These are phyloP conservation scores for Tetranychus piercei DNA, from an alignment of 2,888 invertebrate genomes.

Conservation along the genomic window DNA sequence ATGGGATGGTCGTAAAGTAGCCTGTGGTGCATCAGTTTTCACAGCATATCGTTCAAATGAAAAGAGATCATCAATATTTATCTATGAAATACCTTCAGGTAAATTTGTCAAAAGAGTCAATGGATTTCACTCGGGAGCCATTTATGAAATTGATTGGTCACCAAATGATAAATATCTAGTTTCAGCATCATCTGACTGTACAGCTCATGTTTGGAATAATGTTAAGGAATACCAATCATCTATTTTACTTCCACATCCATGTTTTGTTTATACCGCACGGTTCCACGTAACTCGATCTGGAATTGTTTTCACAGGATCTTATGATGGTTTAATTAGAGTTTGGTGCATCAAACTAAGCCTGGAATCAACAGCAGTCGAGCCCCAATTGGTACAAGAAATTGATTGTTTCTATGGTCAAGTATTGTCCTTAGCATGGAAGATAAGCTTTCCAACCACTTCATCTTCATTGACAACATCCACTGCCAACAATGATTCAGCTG, in stretches of 20 bases:
- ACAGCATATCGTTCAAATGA: slow-evolving; percentile 10
- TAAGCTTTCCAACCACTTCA: slow-evolving; percentile 34
- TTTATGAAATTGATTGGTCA: slow-evolving; percentile 47
- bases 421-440: slow-evolving; percentile 42
- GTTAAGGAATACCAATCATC: slow-evolving; percentile 14
- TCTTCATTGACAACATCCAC: slow-evolving; percentile 28
- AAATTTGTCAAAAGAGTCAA: slow-evolving; percentile 8
- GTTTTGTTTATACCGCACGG: slow-evolving; percentile 48
- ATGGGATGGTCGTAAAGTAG: slow-evolving; percentile 16
- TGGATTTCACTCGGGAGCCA: slow-evolving; percentile 33
- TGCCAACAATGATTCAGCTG: not conserved
- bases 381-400: slow-evolving; percentile 34
- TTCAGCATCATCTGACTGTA: slow-evolving; percentile 50
- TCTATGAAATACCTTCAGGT: slow-evolving; percentile 10
- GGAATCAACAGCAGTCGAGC: slow-evolving; percentile 7
- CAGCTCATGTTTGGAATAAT: slow-evolving; percentile 43
- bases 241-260: slow-evolving; percentile 45
- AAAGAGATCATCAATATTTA: slow-evolving; percentile 12
- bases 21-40: slow-evolving; percentile 12
- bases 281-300: slow-evolving; percentile 37
- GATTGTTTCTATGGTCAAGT: slow-evolving; percentile 43
- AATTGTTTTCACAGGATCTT: slow-evolving; percentile 45
- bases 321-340: slow-evolving; percentile 45
- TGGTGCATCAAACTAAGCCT: slow-evolving; percentile 37
- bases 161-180: slow-evolving; percentile 39